These are phyloP conservation scores for Silurus glanis DNA, from an alignment of 2,113 vertebrate genomes.

Conservation along the genomic window DNA sequence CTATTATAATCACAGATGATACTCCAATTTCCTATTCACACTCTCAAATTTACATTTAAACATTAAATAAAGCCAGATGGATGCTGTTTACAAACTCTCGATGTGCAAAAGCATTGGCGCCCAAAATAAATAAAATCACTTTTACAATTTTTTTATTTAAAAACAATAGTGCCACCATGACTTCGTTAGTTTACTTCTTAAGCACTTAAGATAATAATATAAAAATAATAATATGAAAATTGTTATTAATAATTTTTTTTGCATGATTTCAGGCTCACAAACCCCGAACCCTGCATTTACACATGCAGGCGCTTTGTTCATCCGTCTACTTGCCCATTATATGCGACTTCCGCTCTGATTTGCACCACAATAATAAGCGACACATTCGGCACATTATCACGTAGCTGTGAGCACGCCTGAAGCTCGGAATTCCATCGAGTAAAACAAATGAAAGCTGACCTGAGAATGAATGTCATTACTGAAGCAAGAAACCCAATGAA, in stretches of 20 bases:
- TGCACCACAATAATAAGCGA: not conserved
- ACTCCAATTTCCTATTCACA: not conserved
- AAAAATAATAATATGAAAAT: too few relatives aligned
- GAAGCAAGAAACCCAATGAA: too few relatives aligned
- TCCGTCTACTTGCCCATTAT: not conserved
- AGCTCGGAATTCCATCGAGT: conserved; percentile 3
- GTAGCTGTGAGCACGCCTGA: not conserved
- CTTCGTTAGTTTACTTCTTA: not conserved
- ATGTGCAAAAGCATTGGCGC: not conserved
- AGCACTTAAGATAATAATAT: not conserved
- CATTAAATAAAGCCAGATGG: not conserved
- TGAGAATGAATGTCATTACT: not conserved
- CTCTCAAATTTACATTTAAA: not conserved
- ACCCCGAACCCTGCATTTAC: not conserved
- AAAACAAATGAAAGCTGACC: conserved; percentile 14
- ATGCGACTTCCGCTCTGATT: not conserved
- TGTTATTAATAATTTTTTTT: too few relatives aligned
- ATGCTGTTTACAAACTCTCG: not conserved
- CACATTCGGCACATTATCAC: conserved; percentile 16
- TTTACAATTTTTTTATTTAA: not conserved
- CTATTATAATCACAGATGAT: not conserved
- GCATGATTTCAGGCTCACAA: not conserved
- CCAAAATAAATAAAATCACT: not conserved
- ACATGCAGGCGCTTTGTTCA: not conserved
- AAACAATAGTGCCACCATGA: too few relatives aligned